Conservation (phyloP, 1,140 invertebrate genomes). For the Lepidotrigona ventralis region DNA sequence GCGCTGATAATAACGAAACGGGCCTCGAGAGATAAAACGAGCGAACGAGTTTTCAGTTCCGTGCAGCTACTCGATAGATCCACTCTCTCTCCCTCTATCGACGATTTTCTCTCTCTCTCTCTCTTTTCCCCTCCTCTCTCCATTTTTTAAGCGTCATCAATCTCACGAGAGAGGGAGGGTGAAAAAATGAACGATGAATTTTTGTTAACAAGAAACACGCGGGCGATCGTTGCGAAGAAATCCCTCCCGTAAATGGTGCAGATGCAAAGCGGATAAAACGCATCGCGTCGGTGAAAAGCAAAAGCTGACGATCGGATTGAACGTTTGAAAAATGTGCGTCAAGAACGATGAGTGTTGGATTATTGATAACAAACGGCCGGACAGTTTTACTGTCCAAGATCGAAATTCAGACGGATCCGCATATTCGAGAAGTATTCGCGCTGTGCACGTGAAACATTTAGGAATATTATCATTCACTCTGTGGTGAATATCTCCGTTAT, state of each 20-base stretch:
- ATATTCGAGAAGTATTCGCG: not conserved
- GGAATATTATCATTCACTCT: no score
- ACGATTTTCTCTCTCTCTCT: slow-evolving; percentile 28
- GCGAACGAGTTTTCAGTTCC: slow-evolving; percentile 35
- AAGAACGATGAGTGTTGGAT: not conserved
- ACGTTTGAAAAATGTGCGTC: not conserved
- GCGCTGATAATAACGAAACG: slow-evolving; percentile 59
- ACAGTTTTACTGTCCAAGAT: not conserved
- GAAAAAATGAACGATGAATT: slow-evolving; percentile 42
- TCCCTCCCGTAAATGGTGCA: not conserved
- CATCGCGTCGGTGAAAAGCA: not conserved
- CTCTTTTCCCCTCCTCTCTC: not conserved
- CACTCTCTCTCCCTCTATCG: slow-evolving; percentile 19
- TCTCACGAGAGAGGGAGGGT: not conserved
- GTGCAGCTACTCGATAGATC: slow-evolving; percentile 20
- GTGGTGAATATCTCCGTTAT: no score
- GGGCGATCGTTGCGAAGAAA: not conserved
- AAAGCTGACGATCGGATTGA: not conserved
- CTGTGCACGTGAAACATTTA: no score
- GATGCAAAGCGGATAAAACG: not conserved
- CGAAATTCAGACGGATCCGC: no score
- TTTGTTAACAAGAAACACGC: slow-evolving; percentile 25
- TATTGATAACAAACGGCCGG: not conserved
- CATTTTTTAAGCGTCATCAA: slow-evolving; percentile 33
- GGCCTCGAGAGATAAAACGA: slow-evolving; percentile 55